These are phyloP conservation scores for Diplodus sargus DNA, from an alignment of 2,797 vertebrate species.

Conservation along the genomic window DNA sequence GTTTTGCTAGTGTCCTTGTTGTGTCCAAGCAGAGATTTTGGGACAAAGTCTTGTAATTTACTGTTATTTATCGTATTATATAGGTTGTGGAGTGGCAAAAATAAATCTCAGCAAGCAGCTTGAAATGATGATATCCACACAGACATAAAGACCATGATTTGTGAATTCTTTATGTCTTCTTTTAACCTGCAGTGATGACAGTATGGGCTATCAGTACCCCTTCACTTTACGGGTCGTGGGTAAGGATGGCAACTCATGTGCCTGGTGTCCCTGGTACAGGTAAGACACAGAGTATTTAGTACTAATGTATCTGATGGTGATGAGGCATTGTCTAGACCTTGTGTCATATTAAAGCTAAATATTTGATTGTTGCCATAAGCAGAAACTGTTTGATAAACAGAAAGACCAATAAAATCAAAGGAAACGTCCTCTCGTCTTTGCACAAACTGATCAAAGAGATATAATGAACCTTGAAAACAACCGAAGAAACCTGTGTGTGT, in stretches of 20 bases:
- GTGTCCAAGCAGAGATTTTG: not conserved
- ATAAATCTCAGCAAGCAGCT: too few relatives aligned
- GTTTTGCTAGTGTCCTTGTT: not conserved
- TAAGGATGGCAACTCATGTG: conserved; percentile 97
- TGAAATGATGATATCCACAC: not conserved
- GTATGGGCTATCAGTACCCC: conserved; percentile 98
- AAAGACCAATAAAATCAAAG: not conserved
- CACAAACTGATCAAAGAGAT: not conserved
- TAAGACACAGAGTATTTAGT: conserved; percentile 69
- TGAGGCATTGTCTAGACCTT: not conserved
- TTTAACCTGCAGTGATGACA: conserved; percentile 91
- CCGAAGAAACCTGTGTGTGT: not conserved
- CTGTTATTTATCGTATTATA: not conserved
- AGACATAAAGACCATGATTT: not conserved
- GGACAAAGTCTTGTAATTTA: not conserved
- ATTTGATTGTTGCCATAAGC: not conserved
- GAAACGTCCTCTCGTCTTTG: not conserved
- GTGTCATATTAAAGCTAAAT: too few relatives aligned
- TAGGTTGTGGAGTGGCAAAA: too few relatives aligned
- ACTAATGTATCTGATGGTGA: not conserved
- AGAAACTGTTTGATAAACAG: not conserved
- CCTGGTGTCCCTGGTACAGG: conserved; percentile 99
- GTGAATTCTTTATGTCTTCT: not conserved
- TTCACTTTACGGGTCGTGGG: conserved; percentile 96
- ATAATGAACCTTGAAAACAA: not conserved